Evolutionary conservation across 2,888 invertebrate species (phyloP).

Genomic region (Bimastos eiseni): DNA sequence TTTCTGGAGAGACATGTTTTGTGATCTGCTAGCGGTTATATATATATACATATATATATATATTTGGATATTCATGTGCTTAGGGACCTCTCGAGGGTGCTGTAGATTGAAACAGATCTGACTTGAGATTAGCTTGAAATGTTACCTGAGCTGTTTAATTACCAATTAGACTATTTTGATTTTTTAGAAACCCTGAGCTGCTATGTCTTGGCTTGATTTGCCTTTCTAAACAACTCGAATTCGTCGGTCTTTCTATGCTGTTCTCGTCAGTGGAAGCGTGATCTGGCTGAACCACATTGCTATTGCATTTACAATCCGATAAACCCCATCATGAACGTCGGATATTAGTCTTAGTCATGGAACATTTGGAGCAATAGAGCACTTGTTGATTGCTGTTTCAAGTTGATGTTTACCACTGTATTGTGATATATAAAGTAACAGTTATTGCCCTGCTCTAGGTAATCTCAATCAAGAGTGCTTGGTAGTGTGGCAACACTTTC

Average conservation of each 20-base stretch:
- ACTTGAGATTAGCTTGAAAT: background rate
- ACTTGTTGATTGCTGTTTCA: background rate
- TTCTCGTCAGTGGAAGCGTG: background rate
- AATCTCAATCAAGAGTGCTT: background rate
- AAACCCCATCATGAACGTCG: background rate
- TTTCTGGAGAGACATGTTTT: background rate
- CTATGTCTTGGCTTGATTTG: background rate
- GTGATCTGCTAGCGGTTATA: background rate
- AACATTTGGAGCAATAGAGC: background rate
- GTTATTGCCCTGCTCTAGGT: background rate
- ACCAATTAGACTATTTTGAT: background rate
- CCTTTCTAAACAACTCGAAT: background rate
- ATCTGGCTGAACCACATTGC: slow-evolving; percentile 6
- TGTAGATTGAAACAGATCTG: background rate
- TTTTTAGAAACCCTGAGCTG: background rate
- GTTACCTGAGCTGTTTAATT: background rate
- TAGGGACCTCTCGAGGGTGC: background rate
- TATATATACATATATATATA: background rate
- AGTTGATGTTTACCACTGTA: background rate
- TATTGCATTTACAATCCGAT: background rate
- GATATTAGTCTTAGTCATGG: background rate
- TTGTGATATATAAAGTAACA: background rate
- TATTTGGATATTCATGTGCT: background rate
- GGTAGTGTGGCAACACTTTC: background rate
- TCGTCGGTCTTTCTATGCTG: background rate